A percentile compares a stretch with the other conserved stretches of the same genome.
These are phyloP conservation scores for Fistularia commersonii DNA, from an alignment of 2,797 vertebrate genomes.

Conservation along the genomic window DNA sequence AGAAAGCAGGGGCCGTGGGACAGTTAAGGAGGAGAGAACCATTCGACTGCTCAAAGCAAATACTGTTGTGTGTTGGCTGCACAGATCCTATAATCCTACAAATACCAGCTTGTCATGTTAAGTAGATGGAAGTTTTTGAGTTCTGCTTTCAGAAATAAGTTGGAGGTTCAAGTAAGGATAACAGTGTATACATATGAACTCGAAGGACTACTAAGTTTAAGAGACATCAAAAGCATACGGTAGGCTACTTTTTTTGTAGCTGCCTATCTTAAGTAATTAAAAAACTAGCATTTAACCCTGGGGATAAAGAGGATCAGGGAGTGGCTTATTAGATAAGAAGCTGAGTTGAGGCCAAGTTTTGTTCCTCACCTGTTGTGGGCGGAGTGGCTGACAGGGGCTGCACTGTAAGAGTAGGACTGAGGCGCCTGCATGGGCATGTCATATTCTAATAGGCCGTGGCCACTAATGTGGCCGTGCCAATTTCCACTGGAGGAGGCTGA, in stretches of 20 bases:
- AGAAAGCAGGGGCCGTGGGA: conserved; percentile 56
- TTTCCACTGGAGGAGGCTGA: conserved; percentile 77
- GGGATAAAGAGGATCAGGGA: conserved; percentile 58
- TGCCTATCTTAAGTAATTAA: conserved; percentile 47
- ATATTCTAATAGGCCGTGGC: conserved; percentile 76
- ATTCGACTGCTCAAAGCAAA: conserved; percentile 34
- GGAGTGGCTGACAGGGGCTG: conserved; percentile 76
- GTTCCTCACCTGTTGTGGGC: conserved; percentile 86
- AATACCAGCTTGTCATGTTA: conserved; percentile 15
- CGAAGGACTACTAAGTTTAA: conserved; percentile 3
- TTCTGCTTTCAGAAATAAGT: conserved; percentile 3
- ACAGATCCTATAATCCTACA: conserved; percentile 42
- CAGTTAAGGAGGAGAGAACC: conserved; percentile 44
- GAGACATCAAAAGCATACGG: conserved; percentile 22
- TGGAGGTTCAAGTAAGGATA: conserved; percentile 7
- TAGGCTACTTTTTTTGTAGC: conserved; percentile 29
- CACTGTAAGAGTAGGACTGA: conserved; percentile 79
- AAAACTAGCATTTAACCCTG: conserved; percentile 37
- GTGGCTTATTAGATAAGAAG: conserved; percentile 57
- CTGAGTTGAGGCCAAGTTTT: conserved; percentile 35
- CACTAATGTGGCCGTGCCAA: conserved; percentile 79
- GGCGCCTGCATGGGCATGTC: conserved; percentile 70
- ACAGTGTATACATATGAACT: conserved; percentile 19
- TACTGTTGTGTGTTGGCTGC: conserved; percentile 19
- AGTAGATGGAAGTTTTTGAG: conserved; percentile 9